These are phyloP conservation scores for Tauraco hartlaubi DNA, from an alignment of 2,797 vertebrate genomes.

Conservation along the genomic window DNA sequence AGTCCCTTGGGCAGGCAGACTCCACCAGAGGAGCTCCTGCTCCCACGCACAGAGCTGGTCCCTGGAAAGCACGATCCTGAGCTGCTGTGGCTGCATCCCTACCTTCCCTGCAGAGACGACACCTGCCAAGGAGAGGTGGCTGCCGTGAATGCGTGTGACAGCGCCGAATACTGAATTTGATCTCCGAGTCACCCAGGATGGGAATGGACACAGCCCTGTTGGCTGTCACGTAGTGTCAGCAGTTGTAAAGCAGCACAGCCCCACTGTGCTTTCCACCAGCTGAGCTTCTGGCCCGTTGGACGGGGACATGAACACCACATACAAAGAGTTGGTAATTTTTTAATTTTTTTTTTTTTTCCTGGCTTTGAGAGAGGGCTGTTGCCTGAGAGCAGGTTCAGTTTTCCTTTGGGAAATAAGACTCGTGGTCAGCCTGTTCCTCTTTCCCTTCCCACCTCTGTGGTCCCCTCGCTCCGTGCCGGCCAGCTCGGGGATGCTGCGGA, in stretches of 20 bases:
- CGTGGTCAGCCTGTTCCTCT: background rate
- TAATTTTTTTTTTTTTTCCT: background rate
- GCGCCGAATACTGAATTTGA: background rate
- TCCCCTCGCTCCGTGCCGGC: background rate
- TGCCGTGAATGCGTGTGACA: background rate
- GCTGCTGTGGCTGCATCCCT: background rate
- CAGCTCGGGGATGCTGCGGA: background rate
- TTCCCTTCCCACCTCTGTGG: background rate
- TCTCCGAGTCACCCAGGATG: background rate
- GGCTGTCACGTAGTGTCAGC: background rate
- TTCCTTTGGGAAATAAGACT: background rate
- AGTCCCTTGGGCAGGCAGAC: background rate
- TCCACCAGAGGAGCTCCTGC: background rate
- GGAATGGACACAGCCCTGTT: background rate
- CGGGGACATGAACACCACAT: background rate
- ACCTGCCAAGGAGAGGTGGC: background rate
- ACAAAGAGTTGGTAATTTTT: background rate
- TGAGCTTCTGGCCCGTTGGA: background rate
- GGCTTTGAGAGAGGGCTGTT: background rate
- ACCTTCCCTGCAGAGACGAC: background rate
- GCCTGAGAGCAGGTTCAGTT: background rate
- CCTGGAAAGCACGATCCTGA: rapidly evolving
- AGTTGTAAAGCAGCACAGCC: background rate
- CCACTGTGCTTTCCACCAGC: background rate
- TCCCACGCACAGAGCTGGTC: background rate